These are phyloP conservation scores for Trogon melanurus DNA, from an alignment of 2,113 vertebrate species.

Conservation along the genomic window DNA sequence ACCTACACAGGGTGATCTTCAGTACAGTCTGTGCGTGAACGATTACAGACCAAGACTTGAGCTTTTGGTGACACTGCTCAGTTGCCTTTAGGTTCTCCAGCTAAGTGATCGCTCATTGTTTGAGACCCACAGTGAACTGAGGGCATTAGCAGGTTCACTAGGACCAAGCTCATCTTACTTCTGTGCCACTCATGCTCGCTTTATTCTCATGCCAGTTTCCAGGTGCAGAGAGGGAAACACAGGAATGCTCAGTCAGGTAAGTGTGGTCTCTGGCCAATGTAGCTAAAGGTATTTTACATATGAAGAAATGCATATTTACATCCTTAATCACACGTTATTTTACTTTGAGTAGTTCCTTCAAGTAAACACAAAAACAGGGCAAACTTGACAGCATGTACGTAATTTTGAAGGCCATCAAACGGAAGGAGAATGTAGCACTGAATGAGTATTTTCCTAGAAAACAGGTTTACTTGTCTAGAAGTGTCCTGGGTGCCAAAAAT, in stretches of 20 bases:
- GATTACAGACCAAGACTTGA: neutral
- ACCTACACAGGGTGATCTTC: no score
- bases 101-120: neutral
- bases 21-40: neutral
- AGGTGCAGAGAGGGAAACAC: neutral
- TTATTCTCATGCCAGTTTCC: neutral
- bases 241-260: neutral
- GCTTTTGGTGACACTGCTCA: neutral
- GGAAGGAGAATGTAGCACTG: neutral
- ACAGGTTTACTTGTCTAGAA: neutral
- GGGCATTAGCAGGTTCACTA: neutral
- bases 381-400: neutral
- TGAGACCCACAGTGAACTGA: neutral
- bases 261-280: neutral
- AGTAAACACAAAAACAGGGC: neutral
- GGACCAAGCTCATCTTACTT: neutral
- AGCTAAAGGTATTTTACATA: neutral
- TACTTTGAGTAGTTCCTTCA: neutral
- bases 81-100: neutral
- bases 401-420: neutral
- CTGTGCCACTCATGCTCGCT: neutral
- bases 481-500: neutral
- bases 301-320: neutral
- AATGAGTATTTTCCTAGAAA: neutral
- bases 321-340: neutral